A percentile compares a stretch with the other conserved stretches of the same genome.
phyloP scores from a whole-genome alignment of 2,888 invertebrate genomes.

The Dexiosoma caninum region DNA sequence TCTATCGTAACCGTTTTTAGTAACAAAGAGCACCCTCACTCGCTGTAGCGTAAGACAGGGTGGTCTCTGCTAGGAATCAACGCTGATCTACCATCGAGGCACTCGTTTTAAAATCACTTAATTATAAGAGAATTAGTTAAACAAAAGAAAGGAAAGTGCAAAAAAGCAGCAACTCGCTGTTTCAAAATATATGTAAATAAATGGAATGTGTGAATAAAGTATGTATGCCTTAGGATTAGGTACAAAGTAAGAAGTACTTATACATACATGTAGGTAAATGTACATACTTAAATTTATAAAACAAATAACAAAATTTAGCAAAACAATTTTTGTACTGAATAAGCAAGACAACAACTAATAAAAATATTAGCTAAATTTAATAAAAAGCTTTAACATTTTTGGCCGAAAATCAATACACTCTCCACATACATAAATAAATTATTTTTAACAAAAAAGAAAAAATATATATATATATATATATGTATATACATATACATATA shows the following conservation, averaged over 20 bases:
- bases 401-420: background rate
- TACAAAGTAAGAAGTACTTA: slow-evolving; percentile 44
- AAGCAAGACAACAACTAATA: slow-evolving; percentile 42
- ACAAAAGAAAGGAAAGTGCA: no score
- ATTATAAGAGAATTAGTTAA: no score
- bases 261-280: background rate
- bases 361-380: slow-evolving; percentile 27
- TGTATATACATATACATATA: background rate
- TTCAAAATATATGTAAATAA: background rate
- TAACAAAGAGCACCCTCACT: no score
- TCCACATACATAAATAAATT: background rate
- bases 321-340: slow-evolving; percentile 48
- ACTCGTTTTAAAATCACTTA: no score
- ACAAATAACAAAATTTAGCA: slow-evolving; percentile 58
- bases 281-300: slow-evolving; percentile 37
- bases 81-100: no score
- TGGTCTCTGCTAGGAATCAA: no score
- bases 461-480: background rate
- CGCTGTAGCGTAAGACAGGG: no score
- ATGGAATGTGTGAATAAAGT: slow-evolving; percentile 9
- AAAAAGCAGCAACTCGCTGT: background rate
- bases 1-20: no score
- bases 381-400: slow-evolving; percentile 5
- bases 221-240: slow-evolving; percentile 9
- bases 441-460: background rate